Percentiles rank a stretch among this genome's conserved stretches.
phyloP scores from a whole-genome alignment of 2,888 invertebrate species.

The Xanthia togata region DNA sequence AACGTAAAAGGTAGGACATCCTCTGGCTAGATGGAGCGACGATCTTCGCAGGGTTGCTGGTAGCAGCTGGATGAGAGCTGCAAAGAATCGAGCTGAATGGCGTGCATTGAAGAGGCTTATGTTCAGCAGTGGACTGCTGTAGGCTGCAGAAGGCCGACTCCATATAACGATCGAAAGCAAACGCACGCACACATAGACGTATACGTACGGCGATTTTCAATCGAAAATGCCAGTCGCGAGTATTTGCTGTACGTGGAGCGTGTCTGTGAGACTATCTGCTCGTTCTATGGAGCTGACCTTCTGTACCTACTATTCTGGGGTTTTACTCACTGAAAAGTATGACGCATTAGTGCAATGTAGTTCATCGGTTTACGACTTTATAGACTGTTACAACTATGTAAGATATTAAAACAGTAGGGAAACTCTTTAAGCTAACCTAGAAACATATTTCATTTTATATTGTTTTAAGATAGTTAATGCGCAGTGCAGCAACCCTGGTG shows the following conservation, averaged over 20 bases:
- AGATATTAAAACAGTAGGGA: slow-evolving; percentile 47
- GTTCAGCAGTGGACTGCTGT: background rate
- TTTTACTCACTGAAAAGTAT: slow-evolving; percentile 44
- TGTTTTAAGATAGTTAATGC: slow-evolving; percentile 3
- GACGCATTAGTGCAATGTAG: slow-evolving; percentile 50
- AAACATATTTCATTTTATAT: slow-evolving; percentile 53
- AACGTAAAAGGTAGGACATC: background rate
- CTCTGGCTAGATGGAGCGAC: background rate
- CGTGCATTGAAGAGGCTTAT: background rate
- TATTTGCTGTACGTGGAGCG: background rate
- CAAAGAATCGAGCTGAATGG: background rate
- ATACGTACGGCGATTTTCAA: too few species aligned
- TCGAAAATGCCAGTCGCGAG: background rate
- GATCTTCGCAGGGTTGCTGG: background rate
- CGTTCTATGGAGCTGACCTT: background rate
- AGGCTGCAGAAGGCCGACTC: background rate
- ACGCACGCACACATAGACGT: background rate
- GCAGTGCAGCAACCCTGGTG: background rate
- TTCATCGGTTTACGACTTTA: slow-evolving; percentile 48
- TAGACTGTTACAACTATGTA: slow-evolving; percentile 48
- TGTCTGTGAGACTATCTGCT: background rate
- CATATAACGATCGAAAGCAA: background rate
- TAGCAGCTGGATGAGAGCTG: background rate
- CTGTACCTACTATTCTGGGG: background rate
- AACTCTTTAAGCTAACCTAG: slow-evolving; percentile 27